phyloP scores from a whole-genome alignment of 2,888 invertebrate genomes.

The Cephus rjabovi region DNA sequence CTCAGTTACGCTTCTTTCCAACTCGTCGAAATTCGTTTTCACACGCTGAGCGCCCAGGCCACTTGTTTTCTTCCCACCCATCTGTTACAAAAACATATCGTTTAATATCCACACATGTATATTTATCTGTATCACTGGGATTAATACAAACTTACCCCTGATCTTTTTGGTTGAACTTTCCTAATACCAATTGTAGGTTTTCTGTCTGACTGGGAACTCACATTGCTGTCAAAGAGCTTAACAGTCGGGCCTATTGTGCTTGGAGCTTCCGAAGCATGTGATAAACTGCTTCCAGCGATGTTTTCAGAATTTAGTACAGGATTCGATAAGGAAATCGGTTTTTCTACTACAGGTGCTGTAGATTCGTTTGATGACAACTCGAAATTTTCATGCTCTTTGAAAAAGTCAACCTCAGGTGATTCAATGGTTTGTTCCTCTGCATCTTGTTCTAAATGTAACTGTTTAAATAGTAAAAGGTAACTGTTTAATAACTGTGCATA shows the following conservation, averaged over 20 bases:
- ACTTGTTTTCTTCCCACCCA: constrained; percentile 84
- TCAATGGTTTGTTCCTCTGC: constrained; percentile 73
- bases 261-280: constrained; percentile 28
- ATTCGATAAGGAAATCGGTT: constrained; percentile 5
- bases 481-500: background rate
- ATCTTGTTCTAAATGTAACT: constrained; percentile 81
- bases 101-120: constrained; percentile 11
- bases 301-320: constrained; percentile 12
- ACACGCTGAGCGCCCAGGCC: constrained; percentile 96
- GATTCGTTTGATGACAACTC: constrained; percentile 38
- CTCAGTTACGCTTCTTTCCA: constrained; percentile 90
- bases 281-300: constrained; percentile 18
- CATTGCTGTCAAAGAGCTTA: constrained; percentile 47
- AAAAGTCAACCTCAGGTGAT: constrained; percentile 90
- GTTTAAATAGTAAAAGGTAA: constrained; percentile 39
- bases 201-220: constrained; percentile 56
- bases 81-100: constrained; percentile 65
- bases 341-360: constrained; percentile 31
- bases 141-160: constrained; percentile 70
- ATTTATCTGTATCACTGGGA: background rate
- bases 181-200: constrained; percentile 80
- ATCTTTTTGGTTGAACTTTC: constrained; percentile 77
- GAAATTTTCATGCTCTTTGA: constrained; percentile 79
- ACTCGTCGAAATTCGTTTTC: constrained; percentile 93
- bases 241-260: constrained; percentile 51